Evolutionary conservation across 2,888 invertebrate species (phyloP).

Genomic region (Meandrusa payeni): DNA sequence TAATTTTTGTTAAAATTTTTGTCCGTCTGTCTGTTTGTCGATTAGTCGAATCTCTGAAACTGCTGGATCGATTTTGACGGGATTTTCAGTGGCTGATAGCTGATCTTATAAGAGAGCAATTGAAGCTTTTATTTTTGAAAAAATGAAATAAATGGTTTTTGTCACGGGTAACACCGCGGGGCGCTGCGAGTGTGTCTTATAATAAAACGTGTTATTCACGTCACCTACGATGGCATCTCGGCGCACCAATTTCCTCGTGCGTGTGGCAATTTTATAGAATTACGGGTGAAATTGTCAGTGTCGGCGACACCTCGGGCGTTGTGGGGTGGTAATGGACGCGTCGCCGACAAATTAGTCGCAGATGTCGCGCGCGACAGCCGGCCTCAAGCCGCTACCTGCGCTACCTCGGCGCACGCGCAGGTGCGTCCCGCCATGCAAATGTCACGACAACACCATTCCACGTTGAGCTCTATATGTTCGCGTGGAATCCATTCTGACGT

Average conservation of each 20-base stretch:
- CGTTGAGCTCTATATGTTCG: conserved; percentile 24
- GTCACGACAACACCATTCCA: conserved; percentile 43
- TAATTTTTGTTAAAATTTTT: no score
- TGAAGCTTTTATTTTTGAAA: no score
- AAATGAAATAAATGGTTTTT: no score
- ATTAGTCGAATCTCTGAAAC: no score
- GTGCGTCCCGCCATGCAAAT: conserved; percentile 54
- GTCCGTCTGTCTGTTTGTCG: no score
- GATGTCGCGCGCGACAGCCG: conserved; percentile 74
- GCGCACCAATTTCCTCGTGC: conserved; percentile 51
- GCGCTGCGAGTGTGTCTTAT: no score
- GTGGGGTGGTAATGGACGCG: conserved; percentile 63
- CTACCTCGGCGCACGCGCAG: conserved; percentile 52
- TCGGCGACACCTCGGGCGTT: conserved; percentile 70
- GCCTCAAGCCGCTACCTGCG: conserved; percentile 47
- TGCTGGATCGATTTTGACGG: no score
- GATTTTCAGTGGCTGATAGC: no score
- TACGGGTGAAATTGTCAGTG: conserved; percentile 63
- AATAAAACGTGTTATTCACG: no score
- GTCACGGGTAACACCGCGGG: no score
- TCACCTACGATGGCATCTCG: no score
- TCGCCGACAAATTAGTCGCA: conserved; percentile 75
- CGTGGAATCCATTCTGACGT: background rate
- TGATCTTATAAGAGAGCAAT: no score
- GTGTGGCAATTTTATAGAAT: conserved; percentile 70